phyloP scores from a whole-genome alignment of 1,140 invertebrate genomes.

The Rhagoletis zephyria region DNA sequence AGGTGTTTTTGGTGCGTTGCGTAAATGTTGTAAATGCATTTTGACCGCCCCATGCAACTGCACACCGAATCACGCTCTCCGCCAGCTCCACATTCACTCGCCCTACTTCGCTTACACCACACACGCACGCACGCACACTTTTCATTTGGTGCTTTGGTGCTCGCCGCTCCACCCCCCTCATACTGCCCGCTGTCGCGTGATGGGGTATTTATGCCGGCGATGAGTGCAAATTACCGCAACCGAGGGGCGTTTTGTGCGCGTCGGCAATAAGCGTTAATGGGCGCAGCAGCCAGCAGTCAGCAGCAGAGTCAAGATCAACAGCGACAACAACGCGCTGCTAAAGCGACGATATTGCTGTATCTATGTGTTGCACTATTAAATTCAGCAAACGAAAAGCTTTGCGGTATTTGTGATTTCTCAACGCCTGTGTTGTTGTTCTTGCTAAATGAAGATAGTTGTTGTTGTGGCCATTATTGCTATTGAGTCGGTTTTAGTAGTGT shows the following conservation, averaged over 20 bases:
- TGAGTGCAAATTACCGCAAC: slow-evolving; percentile 51
- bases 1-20: slow-evolving; percentile 27
- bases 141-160: slow-evolving; percentile 1
- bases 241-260: slow-evolving; percentile 50
- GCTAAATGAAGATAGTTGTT: not conserved
- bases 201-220: slow-evolving; percentile 43
- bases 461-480: not conserved
- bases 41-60: slow-evolving; percentile 24
- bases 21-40: slow-evolving; percentile 35
- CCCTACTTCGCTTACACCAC: not conserved
- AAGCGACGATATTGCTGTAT: not conserved
- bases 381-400: not conserved
- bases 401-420: not conserved
- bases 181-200: not conserved
- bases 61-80: not conserved
- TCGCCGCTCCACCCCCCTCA: not conserved
- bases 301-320: not conserved
- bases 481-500: not conserved
- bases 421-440: not conserved
- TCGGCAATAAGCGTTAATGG: slow-evolving; percentile 53
- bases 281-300: slow-evolving; percentile 34
- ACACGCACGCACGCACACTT: not conserved
- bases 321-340: not conserved
- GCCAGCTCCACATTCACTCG: no score
- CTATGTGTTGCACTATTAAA: not conserved